Evolutionary conservation across 2,888 invertebrate species (phyloP).

Genomic region (Drosophila robusta): DNA sequence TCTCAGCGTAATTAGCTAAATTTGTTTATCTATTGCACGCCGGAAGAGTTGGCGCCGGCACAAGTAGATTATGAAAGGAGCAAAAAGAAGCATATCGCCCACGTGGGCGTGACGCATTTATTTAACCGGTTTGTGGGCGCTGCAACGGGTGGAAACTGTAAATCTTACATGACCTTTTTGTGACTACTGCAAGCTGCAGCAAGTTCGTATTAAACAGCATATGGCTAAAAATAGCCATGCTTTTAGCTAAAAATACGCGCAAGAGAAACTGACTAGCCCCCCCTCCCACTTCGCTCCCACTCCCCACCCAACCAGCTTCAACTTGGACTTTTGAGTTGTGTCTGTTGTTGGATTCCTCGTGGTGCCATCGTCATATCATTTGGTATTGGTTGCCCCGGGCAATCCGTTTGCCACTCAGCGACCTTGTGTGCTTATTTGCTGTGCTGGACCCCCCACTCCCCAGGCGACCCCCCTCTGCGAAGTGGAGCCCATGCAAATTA

Average conservation of each 20-base stretch:
- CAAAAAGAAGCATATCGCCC: background rate
- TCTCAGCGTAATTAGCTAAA: slow-evolving; percentile 41
- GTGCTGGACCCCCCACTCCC: background rate
- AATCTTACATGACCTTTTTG: background rate
- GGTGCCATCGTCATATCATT: slow-evolving; percentile 17
- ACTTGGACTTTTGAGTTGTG: slow-evolving; percentile 32
- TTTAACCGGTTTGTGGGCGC: slow-evolving; percentile 7
- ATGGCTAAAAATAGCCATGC: slow-evolving; percentile 38
- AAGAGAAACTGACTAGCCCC: background rate
- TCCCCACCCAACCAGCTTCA: background rate
- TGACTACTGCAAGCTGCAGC: slow-evolving; percentile 19
- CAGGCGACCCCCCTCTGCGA: background rate
- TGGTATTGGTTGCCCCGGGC: slow-evolving; percentile 65
- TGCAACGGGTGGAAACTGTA: background rate
- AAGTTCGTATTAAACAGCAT: background rate
- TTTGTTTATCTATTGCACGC: slow-evolving; percentile 44
- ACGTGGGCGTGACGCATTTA: slow-evolving; percentile 34
- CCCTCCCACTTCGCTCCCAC: background rate
- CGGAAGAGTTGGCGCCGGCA: slow-evolving; percentile 24
- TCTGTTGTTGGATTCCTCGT: slow-evolving; percentile 46
- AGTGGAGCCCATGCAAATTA: slow-evolving; percentile 59
- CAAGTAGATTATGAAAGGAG: slow-evolving; percentile 6
- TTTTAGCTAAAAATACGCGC: slow-evolving; percentile 36
- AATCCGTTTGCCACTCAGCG: slow-evolving; percentile 27
- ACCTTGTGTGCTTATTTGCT: slow-evolving; percentile 58